These are phyloP conservation scores for Tyrophagus putrescentiae DNA, from an alignment of 1,140 invertebrate species.

Conservation along the genomic window DNA sequence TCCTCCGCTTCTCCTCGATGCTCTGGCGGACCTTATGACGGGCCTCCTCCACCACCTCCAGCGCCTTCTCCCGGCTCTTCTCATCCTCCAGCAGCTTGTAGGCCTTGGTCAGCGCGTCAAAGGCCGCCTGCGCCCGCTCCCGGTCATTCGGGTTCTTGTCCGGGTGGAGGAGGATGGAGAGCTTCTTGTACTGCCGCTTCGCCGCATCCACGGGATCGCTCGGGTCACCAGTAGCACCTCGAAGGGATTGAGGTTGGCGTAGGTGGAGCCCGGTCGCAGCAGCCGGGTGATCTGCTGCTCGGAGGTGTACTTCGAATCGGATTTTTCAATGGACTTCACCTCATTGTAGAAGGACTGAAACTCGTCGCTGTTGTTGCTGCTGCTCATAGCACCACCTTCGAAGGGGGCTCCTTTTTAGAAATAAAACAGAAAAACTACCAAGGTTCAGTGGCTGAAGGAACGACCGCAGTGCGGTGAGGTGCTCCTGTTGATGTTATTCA, in stretches of 20 bases:
- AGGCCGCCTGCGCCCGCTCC: conserved; percentile 71
- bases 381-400: no score
- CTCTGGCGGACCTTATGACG: conserved; percentile 41
- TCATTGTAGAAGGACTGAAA: conserved; percentile 32
- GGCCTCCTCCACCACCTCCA: conserved; percentile 93
- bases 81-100: conserved; percentile 94
- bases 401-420: no score
- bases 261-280: conserved; percentile 78
- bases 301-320: conserved; percentile 73
- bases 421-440: no score
- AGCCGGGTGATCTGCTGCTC: conserved; percentile 88
- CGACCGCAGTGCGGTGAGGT: no score
- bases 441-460: no score
- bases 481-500: no score
- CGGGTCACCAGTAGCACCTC: conserved; percentile 60
- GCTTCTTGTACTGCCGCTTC: conserved; percentile 87
- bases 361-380: background rate
- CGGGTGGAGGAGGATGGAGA: conserved; percentile 95
- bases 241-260: conserved; percentile 90
- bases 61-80: conserved; percentile 75
- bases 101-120: conserved; percentile 74
- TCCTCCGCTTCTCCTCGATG: conserved; percentile 87
- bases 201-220: conserved; percentile 72
- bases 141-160: conserved; percentile 93
- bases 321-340: conserved; percentile 89